phyloP scores from a whole-genome alignment of 2,113 vertebrate genomes.

The Aphyosemion australe region DNA sequence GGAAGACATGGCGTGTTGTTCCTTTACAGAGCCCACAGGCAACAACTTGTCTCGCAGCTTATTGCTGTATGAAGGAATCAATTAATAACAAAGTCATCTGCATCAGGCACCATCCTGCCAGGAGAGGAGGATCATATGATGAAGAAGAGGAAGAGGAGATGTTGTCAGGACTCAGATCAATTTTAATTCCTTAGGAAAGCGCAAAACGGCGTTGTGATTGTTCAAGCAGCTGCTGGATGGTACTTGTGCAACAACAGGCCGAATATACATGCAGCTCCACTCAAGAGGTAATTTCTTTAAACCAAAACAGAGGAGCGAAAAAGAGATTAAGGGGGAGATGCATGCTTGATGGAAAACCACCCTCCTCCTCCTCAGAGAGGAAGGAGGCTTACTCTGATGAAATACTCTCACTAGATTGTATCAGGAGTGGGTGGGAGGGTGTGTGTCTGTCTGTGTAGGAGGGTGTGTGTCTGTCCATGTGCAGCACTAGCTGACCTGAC shows the following conservation, averaged over 20 bases:
- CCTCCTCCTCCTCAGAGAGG: slow-evolving; percentile 6
- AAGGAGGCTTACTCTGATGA: slow-evolving; percentile 16
- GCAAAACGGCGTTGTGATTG: background rate
- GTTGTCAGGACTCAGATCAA: slow-evolving; percentile 18
- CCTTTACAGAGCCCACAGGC: slow-evolving; percentile 38
- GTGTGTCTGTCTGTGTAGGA: slow-evolving; percentile 7
- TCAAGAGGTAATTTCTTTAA: slow-evolving; percentile 37
- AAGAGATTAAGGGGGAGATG: slow-evolving; percentile 23
- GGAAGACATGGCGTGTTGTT: slow-evolving; percentile 22
- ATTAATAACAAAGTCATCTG: slow-evolving; percentile 47
- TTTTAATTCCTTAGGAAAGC: slow-evolving; percentile 14
- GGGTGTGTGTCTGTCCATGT: background rate
- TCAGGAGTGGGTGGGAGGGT: slow-evolving; percentile 13
- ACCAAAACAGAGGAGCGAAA: slow-evolving; percentile 4
- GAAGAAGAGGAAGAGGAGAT: background rate
- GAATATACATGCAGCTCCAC: slow-evolving; percentile 8
- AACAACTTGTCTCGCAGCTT: slow-evolving; percentile 16
- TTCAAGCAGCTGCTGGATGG: background rate
- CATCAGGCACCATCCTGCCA: slow-evolving; percentile 20
- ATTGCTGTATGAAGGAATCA: slow-evolving; percentile 42
- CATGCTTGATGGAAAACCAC: slow-evolving; percentile 13
- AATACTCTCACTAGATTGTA: slow-evolving; percentile 25
- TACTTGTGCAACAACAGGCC: slow-evolving; percentile 6
- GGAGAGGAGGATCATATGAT: slow-evolving; percentile 14
- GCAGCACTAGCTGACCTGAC: slow-evolving; percentile 13